A percentile compares a stretch with the other conserved stretches of the same genome.
These are phyloP conservation scores for Uropetala carovei DNA, from an alignment of 2,888 invertebrate species.

Conservation along the genomic window DNA sequence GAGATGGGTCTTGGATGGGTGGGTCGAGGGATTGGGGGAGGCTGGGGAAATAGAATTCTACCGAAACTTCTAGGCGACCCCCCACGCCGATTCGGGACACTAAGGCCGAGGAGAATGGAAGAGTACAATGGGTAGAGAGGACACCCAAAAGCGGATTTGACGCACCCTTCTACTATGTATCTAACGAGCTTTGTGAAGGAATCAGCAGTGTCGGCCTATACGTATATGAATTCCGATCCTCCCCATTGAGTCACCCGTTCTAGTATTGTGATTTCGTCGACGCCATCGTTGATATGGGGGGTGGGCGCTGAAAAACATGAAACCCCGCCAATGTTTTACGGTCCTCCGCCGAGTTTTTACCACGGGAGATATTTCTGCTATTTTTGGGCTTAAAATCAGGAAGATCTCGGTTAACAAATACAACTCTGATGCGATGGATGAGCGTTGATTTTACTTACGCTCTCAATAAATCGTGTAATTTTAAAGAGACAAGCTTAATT, in stretches of 20 bases:
- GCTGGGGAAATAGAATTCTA: not conserved
- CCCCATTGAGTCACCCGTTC: slow-evolving; percentile 35
- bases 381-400: too few species aligned
- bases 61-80: slow-evolving; percentile 27
- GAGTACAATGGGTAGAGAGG: slow-evolving; percentile 47
- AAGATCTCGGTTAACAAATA: too few species aligned
- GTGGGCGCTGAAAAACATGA: not conserved
- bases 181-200: slow-evolving; percentile 38
- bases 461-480: too few species aligned
- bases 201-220: slow-evolving; percentile 46
- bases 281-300: not conserved
- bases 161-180: slow-evolving; percentile 15
- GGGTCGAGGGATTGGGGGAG: not conserved
- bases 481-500: too few species aligned
- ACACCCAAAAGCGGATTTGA: slow-evolving; percentile 48
- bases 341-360: too few species aligned
- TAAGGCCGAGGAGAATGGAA: slow-evolving; percentile 34
- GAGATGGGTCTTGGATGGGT: not conserved
- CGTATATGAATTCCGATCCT: slow-evolving; percentile 54
- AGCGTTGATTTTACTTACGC: too few species aligned
- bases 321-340: not conserved
- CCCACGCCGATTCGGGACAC: not conserved
- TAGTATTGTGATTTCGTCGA: slow-evolving; percentile 15
- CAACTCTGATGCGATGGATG: too few species aligned
- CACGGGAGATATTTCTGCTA: too few species aligned